Evolutionary conservation across 2,797 vertebrate genomes (phyloP).

Genomic region (Carduelis carduelis): DNA sequence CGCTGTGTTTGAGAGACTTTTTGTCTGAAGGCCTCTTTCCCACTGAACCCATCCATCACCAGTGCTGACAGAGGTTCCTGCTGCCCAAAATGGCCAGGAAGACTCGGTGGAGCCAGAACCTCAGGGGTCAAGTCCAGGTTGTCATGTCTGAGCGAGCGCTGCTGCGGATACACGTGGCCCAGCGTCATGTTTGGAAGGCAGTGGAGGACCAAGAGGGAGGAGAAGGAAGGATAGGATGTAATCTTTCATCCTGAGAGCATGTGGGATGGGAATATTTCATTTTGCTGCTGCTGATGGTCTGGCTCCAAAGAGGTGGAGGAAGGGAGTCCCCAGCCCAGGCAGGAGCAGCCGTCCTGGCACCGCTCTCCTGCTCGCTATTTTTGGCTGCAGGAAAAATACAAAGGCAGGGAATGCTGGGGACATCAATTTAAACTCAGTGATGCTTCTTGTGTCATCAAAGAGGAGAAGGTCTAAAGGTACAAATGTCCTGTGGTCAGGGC

Average conservation of each 20-base stretch:
- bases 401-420: neutral
- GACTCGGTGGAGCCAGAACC: constrained; percentile 82
- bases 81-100: constrained; percentile 76
- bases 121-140: constrained; percentile 87
- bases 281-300: neutral
- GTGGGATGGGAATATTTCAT: constrained; percentile 1
- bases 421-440: neutral
- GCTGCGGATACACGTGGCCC: neutral
- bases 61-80: constrained; percentile 61
- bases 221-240: constrained; percentile 63
- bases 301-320: neutral
- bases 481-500: accelerated
- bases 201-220: constrained; percentile 23
- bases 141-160: constrained; percentile 57
- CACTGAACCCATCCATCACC: constrained; percentile 64
- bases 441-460: neutral
- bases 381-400: neutral
- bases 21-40: constrained; percentile 47
- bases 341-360: neutral
- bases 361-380: accelerated
- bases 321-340: neutral
- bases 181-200: constrained; percentile 9
- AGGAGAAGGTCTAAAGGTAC: neutral
- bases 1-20: neutral
- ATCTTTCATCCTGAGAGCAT: constrained; percentile 16